These are phyloP conservation scores for Anoplophora glabripennis DNA, from an alignment of 1,140 invertebrate genomes.

Conservation along the genomic window DNA sequence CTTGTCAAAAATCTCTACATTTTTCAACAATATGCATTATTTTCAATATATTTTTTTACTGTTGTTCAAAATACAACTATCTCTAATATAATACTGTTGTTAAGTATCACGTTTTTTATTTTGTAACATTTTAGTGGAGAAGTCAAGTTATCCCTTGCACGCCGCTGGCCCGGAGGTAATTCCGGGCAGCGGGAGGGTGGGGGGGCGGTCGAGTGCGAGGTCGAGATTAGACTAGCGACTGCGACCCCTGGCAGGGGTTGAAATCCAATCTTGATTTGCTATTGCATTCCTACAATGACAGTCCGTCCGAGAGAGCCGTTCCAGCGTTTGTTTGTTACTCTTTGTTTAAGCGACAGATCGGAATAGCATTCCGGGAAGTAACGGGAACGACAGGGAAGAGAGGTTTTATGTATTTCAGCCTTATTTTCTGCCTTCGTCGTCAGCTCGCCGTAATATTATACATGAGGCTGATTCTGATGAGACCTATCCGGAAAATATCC, in stretches of 20 bases:
- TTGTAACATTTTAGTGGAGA: too few relatives aligned
- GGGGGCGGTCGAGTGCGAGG: slow-evolving; percentile 40
- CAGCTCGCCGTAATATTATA: too few relatives aligned
- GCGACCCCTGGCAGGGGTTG: slow-evolving; percentile 42
- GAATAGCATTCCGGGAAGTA: slow-evolving; percentile 27
- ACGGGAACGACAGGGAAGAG: neutral
- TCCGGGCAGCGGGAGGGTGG: slow-evolving; percentile 12
- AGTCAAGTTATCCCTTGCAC: neutral
- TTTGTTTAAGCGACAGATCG: slow-evolving; percentile 45
- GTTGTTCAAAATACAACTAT: too few relatives aligned
- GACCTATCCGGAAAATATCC: too few relatives aligned
- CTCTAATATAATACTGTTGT: too few relatives aligned
- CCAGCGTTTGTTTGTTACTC: slow-evolving; percentile 40
- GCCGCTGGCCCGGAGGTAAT: slow-evolving; percentile 7
- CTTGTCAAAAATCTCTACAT: too few relatives aligned
- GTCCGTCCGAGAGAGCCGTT: slow-evolving; percentile 37
- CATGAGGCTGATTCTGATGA: too few relatives aligned
- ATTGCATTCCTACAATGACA: slow-evolving; percentile 52
- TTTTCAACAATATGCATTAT: too few relatives aligned
- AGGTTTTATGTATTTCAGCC: too few relatives aligned
- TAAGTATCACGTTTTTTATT: slow-evolving; percentile 1
- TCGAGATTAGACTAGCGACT: slow-evolving; percentile 49
- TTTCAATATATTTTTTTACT: too few relatives aligned
- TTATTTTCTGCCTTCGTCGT: too few relatives aligned
- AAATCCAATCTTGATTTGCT: slow-evolving; percentile 52